Evolutionary conservation across 2,888 invertebrate genomes (phyloP).

Genomic region (Dorcus parallelipipedus): DNA sequence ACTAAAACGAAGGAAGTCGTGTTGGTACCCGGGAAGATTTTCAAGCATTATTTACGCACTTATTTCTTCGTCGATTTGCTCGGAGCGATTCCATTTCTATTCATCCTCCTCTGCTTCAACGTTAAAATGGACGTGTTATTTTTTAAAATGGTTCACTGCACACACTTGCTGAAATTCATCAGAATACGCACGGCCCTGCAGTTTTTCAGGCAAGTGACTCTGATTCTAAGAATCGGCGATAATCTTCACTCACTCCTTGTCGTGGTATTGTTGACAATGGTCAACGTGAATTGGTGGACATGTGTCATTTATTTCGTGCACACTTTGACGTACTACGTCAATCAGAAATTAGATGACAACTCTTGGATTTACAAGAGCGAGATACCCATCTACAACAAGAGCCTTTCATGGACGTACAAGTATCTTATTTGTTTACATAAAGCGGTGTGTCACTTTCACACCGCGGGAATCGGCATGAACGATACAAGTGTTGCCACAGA

Average conservation of each 20-base stretch:
- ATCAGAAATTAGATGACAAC: slow-evolving; percentile 1
- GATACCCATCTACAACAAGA: slow-evolving; percentile 7
- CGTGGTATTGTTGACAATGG: slow-evolving; percentile 7
- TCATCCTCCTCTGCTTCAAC: background rate
- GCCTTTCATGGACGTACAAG: slow-evolving; percentile 1
- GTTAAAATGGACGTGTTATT: slow-evolving; percentile 9
- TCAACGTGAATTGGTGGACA: slow-evolving; percentile 13
- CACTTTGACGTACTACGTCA: slow-evolving; percentile 7
- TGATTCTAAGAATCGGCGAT: slow-evolving; percentile 8
- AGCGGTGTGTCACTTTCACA: slow-evolving; percentile 8
- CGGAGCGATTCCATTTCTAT: slow-evolving; percentile 11
- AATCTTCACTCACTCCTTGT: slow-evolving; percentile 1
- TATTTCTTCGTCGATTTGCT: slow-evolving; percentile 27
- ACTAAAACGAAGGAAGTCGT: slow-evolving; percentile 26
- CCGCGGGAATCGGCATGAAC: slow-evolving; percentile 9
- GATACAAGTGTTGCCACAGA: slow-evolving; percentile 3
- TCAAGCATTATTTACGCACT: slow-evolving; percentile 18
- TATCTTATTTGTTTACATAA: slow-evolving; percentile 11
- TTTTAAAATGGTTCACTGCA: slow-evolving; percentile 7
- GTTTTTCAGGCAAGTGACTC: slow-evolving; percentile 7
- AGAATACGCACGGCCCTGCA: slow-evolving; percentile 8
- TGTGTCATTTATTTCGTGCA: slow-evolving; percentile 11
- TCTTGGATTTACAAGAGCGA: slow-evolving; percentile 8
- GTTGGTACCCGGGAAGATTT: slow-evolving; percentile 20
- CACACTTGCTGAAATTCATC: slow-evolving; percentile 7